A percentile compares a stretch with the other conserved stretches of the same genome.
phyloP scores from a whole-genome alignment of 2,113 vertebrate species.

The Malurus melanocephalus region DNA sequence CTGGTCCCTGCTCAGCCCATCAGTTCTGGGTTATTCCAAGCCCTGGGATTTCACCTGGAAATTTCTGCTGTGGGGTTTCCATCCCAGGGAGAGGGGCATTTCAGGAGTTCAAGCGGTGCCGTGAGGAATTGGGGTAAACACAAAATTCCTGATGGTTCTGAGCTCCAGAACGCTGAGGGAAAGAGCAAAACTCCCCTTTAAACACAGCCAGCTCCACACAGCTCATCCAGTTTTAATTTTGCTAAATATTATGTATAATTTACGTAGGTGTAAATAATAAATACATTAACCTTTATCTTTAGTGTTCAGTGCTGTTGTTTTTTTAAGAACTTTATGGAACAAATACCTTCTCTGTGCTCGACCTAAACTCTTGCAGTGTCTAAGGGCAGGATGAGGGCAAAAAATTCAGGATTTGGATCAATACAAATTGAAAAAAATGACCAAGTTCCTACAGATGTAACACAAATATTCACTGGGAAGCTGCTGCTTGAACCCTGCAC shows the following conservation, averaged over 20 bases:
- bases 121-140: not conserved
- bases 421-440: not conserved
- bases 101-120: not conserved
- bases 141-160: not conserved
- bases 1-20: not conserved
- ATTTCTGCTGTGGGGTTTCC: not conserved
- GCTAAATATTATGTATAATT: not conserved
- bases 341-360: not conserved
- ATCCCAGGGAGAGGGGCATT: not conserved
- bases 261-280: not conserved
- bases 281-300: not conserved
- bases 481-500: not conserved
- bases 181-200: not conserved
- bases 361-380: not conserved
- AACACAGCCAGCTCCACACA: not conserved
- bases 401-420: not conserved
- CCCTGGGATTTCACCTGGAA: not conserved
- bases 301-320: not conserved
- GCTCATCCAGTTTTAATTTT: not conserved
- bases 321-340: not conserved
- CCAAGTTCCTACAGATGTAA: not conserved
- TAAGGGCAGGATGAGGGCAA: not conserved
- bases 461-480: not conserved
- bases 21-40: not conserved
- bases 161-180: not conserved